Conservation (phyloP, 2,797 vertebrate genomes). For the Chiloscyllium punctatum region DNA sequence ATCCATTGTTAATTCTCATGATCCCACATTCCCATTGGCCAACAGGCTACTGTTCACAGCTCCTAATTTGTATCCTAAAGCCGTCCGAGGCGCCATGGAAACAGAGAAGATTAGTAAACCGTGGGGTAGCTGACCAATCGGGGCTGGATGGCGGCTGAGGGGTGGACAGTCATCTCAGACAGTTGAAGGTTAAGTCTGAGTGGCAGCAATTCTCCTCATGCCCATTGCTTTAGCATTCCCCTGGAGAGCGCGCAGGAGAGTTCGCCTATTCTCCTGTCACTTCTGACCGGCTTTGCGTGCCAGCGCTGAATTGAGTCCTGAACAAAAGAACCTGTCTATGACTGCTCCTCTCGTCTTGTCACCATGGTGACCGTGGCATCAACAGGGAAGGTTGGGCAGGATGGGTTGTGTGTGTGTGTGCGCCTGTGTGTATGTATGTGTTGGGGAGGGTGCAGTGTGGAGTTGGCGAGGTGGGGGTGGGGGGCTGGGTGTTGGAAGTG, state of each 20-base stretch:
- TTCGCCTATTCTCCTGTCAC: constrained; percentile 46
- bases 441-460: not conserved
- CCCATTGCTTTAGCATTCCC: constrained; percentile 30
- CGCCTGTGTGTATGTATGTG: too few relatives aligned
- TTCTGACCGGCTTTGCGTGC: constrained; percentile 38
- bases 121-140: constrained; percentile 47
- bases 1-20: not conserved
- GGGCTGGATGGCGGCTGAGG: constrained; percentile 40
- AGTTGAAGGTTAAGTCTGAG: constrained; percentile 46
- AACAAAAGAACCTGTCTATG: constrained; percentile 64
- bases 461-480: constrained; percentile 51
- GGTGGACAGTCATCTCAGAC: constrained; percentile 45
- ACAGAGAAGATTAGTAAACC: constrained; percentile 36
- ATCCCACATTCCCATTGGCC: constrained; percentile 11
- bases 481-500: constrained; percentile 45
- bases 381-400: constrained; percentile 41
- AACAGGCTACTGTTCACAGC: constrained; percentile 6
- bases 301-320: constrained; percentile 54
- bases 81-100: constrained; percentile 32
- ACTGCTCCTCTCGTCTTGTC: constrained; percentile 70
- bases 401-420: constrained; percentile 38
- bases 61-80: constrained; percentile 36
- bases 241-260: constrained; percentile 32
- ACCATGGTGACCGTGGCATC: constrained; percentile 79
- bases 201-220: constrained; percentile 47